A percentile compares a stretch with the other conserved stretches of the same genome.
Evolutionary conservation across 2,888 invertebrate species (phyloP).

Genomic region (Drosophila glabriapex): DNA sequence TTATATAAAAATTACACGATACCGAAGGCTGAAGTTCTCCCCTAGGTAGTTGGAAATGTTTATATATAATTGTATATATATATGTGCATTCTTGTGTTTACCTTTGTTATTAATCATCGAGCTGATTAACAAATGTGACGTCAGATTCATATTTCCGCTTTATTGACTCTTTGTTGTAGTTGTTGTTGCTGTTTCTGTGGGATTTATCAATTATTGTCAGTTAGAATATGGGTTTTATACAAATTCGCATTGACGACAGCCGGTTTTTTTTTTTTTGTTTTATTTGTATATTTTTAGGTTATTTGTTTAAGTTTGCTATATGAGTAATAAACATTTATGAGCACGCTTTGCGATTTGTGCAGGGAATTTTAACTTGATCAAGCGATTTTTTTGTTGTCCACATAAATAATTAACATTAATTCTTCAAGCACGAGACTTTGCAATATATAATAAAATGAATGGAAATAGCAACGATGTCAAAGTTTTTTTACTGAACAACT

Average conservation of each 20-base stretch:
- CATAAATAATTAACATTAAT: conserved; percentile 35
- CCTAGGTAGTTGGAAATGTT: neutral
- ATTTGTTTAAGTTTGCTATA: conserved; percentile 44
- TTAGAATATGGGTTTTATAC: conserved; percentile 31
- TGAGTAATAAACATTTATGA: conserved; percentile 62
- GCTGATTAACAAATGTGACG: conserved; percentile 65
- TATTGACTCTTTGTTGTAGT: conserved; percentile 6
- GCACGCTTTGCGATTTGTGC: conserved; percentile 38
- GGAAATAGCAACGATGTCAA: conserved; percentile 1
- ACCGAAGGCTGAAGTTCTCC: conserved; percentile 17
- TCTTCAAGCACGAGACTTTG: conserved; percentile 26
- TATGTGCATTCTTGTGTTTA: conserved; percentile 11
- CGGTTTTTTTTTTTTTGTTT: conserved; percentile 8
- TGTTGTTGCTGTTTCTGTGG: neutral
- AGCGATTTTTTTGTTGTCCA: conserved; percentile 10
- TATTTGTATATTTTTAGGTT: conserved; percentile 11
- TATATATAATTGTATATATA: neutral
- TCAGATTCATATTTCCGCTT: conserved; percentile 54
- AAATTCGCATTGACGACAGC: conserved; percentile 42
- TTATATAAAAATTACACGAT: conserved; percentile 19
- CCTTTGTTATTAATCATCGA: conserved; percentile 48
- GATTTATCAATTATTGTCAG: conserved; percentile 62
- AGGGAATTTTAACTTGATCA: conserved; percentile 18
- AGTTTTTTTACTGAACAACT: conserved; percentile 2
- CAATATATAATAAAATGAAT: neutral